Percentiles rank a stretch among this genome's conserved stretches.
Evolutionary conservation across 1,140 invertebrate genomes (phyloP).

Genomic region (Ips typographus): DNA sequence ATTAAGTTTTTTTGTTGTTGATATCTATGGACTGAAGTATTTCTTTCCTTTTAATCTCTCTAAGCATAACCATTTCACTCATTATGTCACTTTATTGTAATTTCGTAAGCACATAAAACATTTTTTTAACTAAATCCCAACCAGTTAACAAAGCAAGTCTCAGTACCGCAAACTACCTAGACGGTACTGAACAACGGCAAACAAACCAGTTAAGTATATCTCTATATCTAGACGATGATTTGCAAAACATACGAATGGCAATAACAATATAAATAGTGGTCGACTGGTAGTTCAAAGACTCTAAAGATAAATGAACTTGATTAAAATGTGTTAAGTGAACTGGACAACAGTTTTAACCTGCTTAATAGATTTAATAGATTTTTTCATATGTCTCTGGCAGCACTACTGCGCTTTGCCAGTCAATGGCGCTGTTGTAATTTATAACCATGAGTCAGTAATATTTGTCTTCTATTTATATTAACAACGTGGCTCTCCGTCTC

Average conservation of each 20-base stretch:
- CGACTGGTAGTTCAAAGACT: slow-evolving; percentile 9
- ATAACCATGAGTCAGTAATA: slow-evolving; percentile 17
- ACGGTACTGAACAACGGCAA: neutral
- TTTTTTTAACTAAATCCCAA: no score
- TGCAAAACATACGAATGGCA: neutral
- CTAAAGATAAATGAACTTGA: slow-evolving; percentile 18
- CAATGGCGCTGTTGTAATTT: slow-evolving; percentile 20
- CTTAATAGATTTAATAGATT: slow-evolving; percentile 27
- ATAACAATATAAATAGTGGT: slow-evolving; percentile 1
- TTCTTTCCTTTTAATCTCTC: no score
- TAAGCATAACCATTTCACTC: no score
- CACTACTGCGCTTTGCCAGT: slow-evolving; percentile 17
- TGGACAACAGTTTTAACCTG: slow-evolving; percentile 20
- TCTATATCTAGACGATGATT: slow-evolving; percentile 4
- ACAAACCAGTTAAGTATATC: neutral
- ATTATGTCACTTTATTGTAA: no score
- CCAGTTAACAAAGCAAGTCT: no score
- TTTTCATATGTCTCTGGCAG: slow-evolving; percentile 18
- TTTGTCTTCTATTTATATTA: slow-evolving; percentile 7
- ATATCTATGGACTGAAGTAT: no score
- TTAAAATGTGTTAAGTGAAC: slow-evolving; percentile 22
- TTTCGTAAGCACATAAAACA: no score
- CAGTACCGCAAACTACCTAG: no score
- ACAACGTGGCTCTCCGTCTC: neutral
- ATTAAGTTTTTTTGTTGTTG: no score